These are phyloP conservation scores for Pocota personata DNA, from an alignment of 2,888 invertebrate genomes.

Conservation along the genomic window DNA sequence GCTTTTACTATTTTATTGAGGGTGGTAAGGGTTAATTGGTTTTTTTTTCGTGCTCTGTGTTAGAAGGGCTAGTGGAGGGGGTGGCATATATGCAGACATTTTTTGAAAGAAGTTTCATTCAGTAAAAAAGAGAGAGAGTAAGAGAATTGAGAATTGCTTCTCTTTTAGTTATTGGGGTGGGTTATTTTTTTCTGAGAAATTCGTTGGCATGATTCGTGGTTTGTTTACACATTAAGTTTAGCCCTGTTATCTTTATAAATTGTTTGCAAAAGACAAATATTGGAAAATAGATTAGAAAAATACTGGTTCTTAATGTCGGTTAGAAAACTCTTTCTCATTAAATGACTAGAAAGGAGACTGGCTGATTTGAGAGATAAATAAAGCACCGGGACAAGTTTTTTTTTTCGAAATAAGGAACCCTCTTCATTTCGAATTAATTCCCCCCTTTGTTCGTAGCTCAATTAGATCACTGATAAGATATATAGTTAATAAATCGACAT, in stretches of 20 bases:
- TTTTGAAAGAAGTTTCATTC: slow-evolving; percentile 57
- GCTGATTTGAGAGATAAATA: too few relatives aligned
- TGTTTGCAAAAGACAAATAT: background rate
- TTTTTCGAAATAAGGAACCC: background rate
- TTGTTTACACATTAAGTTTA: slow-evolving; percentile 43
- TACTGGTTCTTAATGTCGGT: background rate
- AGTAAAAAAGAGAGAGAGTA: slow-evolving; percentile 52
- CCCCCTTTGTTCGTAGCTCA: background rate
- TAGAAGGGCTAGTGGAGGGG: background rate
- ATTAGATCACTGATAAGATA: slow-evolving; percentile 8
- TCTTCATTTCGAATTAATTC: background rate
- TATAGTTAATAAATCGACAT: background rate
- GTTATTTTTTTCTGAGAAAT: background rate
- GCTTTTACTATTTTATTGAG: slow-evolving; percentile 65
- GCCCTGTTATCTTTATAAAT: slow-evolving; percentile 6
- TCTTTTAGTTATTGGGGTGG: slow-evolving; percentile 5
- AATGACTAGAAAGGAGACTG: too few relatives aligned
- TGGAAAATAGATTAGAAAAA: background rate
- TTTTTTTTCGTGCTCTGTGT: background rate
- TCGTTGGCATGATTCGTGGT: slow-evolving; percentile 9
- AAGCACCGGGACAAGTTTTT: background rate
- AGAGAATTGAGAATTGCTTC: slow-evolving; percentile 11
- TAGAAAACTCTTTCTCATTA: background rate
- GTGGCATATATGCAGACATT: background rate
- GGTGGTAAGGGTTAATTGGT: slow-evolving; percentile 45